Conservation (phyloP, 2,113 vertebrate species). For the Periophthalmodon schlosseri region DNA sequence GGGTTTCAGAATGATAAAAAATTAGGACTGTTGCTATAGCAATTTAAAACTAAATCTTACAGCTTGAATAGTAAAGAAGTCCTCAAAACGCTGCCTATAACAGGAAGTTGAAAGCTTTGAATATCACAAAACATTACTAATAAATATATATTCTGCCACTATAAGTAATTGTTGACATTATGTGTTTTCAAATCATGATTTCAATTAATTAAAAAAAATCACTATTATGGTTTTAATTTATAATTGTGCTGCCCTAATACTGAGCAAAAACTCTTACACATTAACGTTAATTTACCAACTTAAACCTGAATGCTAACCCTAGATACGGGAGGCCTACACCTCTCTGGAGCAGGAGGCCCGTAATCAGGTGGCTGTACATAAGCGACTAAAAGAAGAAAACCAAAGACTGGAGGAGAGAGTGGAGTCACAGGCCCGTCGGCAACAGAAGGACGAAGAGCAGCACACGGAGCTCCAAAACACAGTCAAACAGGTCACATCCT, state of each 20-base stretch:
- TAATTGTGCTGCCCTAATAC: neutral
- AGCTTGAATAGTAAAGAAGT: too few relatives aligned
- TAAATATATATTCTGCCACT: too few relatives aligned
- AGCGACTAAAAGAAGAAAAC: constrained; percentile 80
- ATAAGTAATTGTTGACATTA: too few relatives aligned
- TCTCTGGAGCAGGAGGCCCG: constrained; percentile 78
- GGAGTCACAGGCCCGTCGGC: constrained; percentile 58
- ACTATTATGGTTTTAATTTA: too few relatives aligned
- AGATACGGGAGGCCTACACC: constrained; percentile 74
- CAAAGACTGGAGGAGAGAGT: constrained; percentile 77
- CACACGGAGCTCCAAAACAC: constrained; percentile 78
- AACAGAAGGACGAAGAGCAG: constrained; percentile 66
- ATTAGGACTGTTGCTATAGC: too few relatives aligned
- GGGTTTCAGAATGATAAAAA: too few relatives aligned
- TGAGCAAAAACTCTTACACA: neutral
- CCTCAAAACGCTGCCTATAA: too few relatives aligned
- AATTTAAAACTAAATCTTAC: too few relatives aligned
- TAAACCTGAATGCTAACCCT: constrained; percentile 12
- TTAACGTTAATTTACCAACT: neutral
- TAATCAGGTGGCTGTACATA: constrained; percentile 73
- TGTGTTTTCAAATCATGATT: too few relatives aligned
- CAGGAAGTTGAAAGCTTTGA: too few relatives aligned
- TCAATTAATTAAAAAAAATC: too few relatives aligned
- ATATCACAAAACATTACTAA: too few relatives aligned
- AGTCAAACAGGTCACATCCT: constrained; percentile 78